Base-by-base conservation (phyloP, 2,113 vertebrate species). In the Centropristis striata region DNA sequence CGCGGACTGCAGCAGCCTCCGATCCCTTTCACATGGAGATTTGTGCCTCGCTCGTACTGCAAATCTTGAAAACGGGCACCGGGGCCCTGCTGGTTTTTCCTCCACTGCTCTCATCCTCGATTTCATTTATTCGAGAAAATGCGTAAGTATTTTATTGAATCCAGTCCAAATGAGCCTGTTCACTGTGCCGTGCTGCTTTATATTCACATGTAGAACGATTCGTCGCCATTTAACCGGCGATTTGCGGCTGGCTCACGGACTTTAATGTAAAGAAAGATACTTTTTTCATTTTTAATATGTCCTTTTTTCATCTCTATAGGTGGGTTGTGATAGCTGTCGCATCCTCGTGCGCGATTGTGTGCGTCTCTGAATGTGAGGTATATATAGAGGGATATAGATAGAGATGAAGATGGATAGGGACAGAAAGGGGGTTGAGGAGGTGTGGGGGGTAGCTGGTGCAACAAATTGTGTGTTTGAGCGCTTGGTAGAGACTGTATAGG, bases 101-200 rank as follows among this genome's bases (percentile, higher is more conserved):
- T 66, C 25, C 78, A 20, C 75, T 15, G 74, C 68, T 71, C 80
- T 78, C 77, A 70, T 50, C 73, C 80, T 80, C 86, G 73, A 66
- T 53, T 70, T 57, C 83, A 77, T 90, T 90, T 71, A 86, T 88
- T 90, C 87, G 88, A 92, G 74, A 88, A 93, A 86, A 93, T 89
- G 90, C 92, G 92, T 93, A 78, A 93, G 92, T 93, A 86, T 86
- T 60, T 28, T 2, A 65, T 57, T 60, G 36, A 67, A 71, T 80
- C 25, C 78, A 47, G 21, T 39, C 61, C 50, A 32, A 51, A 55
- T 49, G n/a, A 42, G 54, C 58, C 46, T 15, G 9, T 55, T 77
- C 36, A 36, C 41, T 46, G 71, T 49, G 60, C 53, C 70, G 4
- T 66, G 60, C 78, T 36, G 49, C 0, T 74, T 42, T 53, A 23